These are phyloP conservation scores for Oxygymnocypris stewartii DNA, from an alignment of 2,113 vertebrate species.

Conservation along the genomic window DNA sequence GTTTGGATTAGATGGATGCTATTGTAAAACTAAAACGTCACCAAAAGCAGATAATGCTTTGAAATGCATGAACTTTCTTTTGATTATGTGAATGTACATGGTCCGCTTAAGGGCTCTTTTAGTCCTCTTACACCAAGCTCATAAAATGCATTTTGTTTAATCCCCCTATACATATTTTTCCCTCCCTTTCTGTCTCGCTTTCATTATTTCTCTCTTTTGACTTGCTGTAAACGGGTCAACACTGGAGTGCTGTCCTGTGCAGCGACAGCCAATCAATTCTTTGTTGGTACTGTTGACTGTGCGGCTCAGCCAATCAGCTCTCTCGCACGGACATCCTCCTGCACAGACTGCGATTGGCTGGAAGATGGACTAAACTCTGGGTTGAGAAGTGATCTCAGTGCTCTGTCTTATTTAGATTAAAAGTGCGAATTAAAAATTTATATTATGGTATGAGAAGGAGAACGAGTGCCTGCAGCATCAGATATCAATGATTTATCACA, in stretches of 20 bases:
- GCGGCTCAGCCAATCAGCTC: slow-evolving; percentile 34
- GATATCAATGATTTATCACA: slow-evolving; percentile 53
- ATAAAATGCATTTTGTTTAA: slow-evolving; percentile 39
- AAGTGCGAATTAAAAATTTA: slow-evolving; percentile 33
- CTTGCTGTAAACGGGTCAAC: slow-evolving; percentile 47
- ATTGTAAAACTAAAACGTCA: neutral
- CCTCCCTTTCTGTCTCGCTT: neutral
- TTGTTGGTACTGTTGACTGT: neutral
- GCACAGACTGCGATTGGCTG: neutral
- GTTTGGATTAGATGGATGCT: neutral
- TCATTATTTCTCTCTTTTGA: neutral
- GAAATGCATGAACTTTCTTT: slow-evolving; percentile 5
- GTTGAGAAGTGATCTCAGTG: slow-evolving; percentile 9
- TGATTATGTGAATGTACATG: slow-evolving; percentile 24
- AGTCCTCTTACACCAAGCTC: slow-evolving; percentile 14
- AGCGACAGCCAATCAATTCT: slow-evolving; percentile 3
- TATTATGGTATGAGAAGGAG: slow-evolving; percentile 12
- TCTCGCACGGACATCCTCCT: neutral
- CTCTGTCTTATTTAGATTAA: slow-evolving; percentile 32
- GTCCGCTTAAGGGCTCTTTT: slow-evolving; percentile 10
- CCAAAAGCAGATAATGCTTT: neutral
- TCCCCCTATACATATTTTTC: neutral
- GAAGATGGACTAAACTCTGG: neutral
- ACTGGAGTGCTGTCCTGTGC: slow-evolving; percentile 26
- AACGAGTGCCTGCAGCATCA: neutral